Evolutionary conservation across 2,797 vertebrate species (phyloP).

Genomic region (Gorsachius magnificus): DNA sequence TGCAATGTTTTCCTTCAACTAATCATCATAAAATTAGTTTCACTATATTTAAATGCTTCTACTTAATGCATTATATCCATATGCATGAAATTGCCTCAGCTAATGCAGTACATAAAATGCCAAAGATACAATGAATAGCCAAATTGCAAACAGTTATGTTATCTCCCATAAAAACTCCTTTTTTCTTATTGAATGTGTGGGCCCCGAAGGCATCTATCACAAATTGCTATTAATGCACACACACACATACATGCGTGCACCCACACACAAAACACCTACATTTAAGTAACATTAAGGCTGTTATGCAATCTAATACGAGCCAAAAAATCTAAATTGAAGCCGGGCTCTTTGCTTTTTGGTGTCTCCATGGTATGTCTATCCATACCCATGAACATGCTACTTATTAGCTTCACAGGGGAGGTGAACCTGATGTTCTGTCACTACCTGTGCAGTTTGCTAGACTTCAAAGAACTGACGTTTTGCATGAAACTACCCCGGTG

Average conservation of each 20-base stretch:
- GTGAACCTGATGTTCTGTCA: accelerated
- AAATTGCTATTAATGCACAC: conserved; percentile 83
- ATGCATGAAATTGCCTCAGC: conserved; percentile 99
- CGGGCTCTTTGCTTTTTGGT: background rate
- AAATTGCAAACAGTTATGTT: conserved; percentile 93
- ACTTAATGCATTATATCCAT: conserved; percentile 97
- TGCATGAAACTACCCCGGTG: background rate
- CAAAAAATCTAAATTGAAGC: background rate
- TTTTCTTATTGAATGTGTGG: conserved; percentile 80
- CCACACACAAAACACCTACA: conserved; percentile 35
- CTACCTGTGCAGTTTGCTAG: accelerated
- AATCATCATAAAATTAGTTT: conserved; percentile 99
- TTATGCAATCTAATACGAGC: background rate
- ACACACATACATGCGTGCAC: background rate
- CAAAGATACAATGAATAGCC: conserved; percentile 98
- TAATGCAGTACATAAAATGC: conserved; percentile 98
- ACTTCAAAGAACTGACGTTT: background rate
- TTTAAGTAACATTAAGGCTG: conserved; percentile 71
- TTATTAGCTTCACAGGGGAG: too few species aligned
- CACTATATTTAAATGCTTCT: conserved; percentile 95
- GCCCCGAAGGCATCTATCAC: conserved; percentile 91
- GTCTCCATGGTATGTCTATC: accelerated
- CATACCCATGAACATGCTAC: accelerated
- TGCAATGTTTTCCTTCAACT: conserved; percentile 89
- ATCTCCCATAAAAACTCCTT: conserved; percentile 88